Evolutionary conservation across 2,888 invertebrate species (phyloP), one percentile per base, ranked within the genome.

Genomic region (Eubasilissa splendida): DNA sequence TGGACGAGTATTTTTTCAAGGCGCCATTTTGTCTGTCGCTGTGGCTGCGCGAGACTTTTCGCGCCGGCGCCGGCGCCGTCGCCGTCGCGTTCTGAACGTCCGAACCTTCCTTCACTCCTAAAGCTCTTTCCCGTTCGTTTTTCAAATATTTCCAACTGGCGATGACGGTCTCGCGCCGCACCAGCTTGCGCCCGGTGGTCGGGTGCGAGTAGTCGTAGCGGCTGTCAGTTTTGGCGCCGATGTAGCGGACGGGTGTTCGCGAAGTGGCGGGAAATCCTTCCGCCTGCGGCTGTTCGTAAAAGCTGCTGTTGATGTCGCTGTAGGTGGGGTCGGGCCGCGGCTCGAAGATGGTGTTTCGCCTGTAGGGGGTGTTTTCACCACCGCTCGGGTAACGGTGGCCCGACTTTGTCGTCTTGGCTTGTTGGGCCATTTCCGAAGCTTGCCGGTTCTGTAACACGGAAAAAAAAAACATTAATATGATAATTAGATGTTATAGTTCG

Each of bases 81-180:
- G 22, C 33, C 7, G 42, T 4, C 42, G 42, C 7, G 42, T 42
- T 31, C 3, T 42, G 42, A 42, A 4, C 42, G 4, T 42, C 42
- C 14, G 10, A 42, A 9, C 10, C 14, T 76, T 79, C 76, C 52
- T 71, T 76, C 31, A 50, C 66, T 0, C 91, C 91, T 58, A 91
- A 85, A 76, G 91, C 90, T 82, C 87, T 88, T 82, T 91, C 91
- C 7, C 91, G 87, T 83, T 91, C 91, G 81, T 90, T 90, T 85
- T 91, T 91, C 85, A 91, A 85, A 84, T 87, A 89, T 84, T 89
- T 90, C 91, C 91, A 91, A 0, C 90, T 90, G 50, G 91, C 91
- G 33, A 91, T 91, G 56, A 91, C 90, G 1, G 90, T 89, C 85
- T 91, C 91, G 10, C 91, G 86, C 1, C 91, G 88, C 86, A 90